Evolutionary conservation across 2,113 vertebrate species (phyloP).

Genomic region (Tringa solitaria): DNA sequence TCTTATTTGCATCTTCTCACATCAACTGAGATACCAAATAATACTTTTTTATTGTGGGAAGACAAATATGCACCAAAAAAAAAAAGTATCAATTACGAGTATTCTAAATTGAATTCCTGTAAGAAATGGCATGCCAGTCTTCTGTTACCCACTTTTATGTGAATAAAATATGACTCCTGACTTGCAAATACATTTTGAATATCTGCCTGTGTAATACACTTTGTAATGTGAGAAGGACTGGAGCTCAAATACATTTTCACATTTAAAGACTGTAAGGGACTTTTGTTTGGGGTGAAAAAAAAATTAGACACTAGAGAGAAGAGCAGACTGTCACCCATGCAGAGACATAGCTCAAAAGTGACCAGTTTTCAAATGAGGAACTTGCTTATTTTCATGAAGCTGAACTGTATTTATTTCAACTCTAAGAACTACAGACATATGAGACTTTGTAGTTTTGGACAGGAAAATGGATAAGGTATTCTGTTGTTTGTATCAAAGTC

Average conservation of each 20-base stretch:
- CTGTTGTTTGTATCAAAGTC: background rate
- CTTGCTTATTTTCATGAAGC: background rate
- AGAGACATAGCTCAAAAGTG: background rate
- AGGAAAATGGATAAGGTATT: background rate
- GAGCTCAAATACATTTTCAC: background rate
- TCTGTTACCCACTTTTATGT: background rate
- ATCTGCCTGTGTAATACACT: background rate
- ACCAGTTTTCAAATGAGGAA: background rate
- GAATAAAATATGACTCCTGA: background rate
- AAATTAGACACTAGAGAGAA: background rate
- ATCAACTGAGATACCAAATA: background rate
- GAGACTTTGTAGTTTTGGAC: background rate
- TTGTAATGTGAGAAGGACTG: background rate
- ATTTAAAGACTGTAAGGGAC: background rate
- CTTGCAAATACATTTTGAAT: background rate
- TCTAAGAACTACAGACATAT: background rate
- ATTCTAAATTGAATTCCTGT: background rate
- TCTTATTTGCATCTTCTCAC: background rate
- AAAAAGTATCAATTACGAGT: rapidly evolving
- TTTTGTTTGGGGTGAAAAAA: background rate
- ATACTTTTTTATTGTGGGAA: background rate
- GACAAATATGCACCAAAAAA: background rate
- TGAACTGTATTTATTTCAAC: background rate
- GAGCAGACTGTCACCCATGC: background rate
- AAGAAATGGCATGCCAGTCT: background rate